These are phyloP conservation scores for Gandaritis pyraliata DNA, from an alignment of 2,888 invertebrate species.

Conservation along the genomic window DNA sequence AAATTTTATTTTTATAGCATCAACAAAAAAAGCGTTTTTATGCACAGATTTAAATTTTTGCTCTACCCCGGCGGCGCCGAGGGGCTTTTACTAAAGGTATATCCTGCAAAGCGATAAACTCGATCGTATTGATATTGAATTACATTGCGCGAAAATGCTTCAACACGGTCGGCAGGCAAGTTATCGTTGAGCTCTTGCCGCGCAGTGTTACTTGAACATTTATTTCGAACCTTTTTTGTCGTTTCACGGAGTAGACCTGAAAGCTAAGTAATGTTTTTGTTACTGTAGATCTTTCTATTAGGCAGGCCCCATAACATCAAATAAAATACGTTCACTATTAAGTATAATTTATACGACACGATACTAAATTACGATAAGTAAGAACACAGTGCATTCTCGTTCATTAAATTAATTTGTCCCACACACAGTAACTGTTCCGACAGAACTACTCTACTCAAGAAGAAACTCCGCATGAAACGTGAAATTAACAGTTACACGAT, in stretches of 20 bases:
- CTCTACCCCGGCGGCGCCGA: constrained; percentile 55
- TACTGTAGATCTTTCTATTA: constrained; percentile 76
- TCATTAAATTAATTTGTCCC: constrained; percentile 35
- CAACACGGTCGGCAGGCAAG: too few species aligned
- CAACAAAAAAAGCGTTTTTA: constrained; percentile 72
- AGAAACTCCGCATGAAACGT: constrained; percentile 44
- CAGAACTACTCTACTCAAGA: constrained; percentile 11
- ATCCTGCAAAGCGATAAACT: background rate
- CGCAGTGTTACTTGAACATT: background rate
- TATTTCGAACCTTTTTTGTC: too few species aligned
- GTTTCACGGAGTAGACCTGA: constrained; percentile 41
- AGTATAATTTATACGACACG: too few species aligned
- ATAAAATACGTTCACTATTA: constrained; percentile 56
- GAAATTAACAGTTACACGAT: constrained; percentile 58
- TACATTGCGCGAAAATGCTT: background rate
- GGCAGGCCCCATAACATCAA: constrained; percentile 76
- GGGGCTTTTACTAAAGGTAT: constrained; percentile 46
- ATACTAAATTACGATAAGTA: too few species aligned
- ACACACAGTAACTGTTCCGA: too few species aligned
- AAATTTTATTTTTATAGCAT: constrained; percentile 71
- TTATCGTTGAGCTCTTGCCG: background rate
- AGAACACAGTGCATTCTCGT: constrained; percentile 9
- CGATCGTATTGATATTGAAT: background rate
- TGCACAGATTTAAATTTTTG: constrained; percentile 75
- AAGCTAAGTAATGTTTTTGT: constrained; percentile 80